phyloP scores from a whole-genome alignment of 1,140 invertebrate species.

The Drosophila kepulauana region DNA sequence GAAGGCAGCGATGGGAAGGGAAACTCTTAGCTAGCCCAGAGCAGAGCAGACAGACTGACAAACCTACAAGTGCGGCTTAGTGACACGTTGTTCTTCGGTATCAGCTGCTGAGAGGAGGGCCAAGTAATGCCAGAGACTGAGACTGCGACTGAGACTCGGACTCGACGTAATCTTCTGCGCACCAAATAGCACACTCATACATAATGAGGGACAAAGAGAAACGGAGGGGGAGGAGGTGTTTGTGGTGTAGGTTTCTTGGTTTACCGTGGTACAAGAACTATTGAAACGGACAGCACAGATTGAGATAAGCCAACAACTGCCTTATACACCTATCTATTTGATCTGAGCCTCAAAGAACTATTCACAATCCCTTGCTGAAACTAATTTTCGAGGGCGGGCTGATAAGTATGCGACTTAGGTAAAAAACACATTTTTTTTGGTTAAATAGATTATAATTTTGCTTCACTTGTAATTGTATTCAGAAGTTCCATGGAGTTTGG shows the following conservation, averaged over 20 bases:
- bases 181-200: constrained; percentile 71
- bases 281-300: not conserved
- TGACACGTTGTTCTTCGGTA: constrained; percentile 49
- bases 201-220: not conserved
- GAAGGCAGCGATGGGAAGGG: not conserved
- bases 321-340: not conserved
- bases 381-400: not conserved
- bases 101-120: constrained; percentile 29
- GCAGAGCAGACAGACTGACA: constrained; percentile 20
- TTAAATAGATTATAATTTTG: too few species aligned
- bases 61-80: constrained; percentile 79
- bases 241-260: constrained; percentile 12
- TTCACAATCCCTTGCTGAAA: not conserved
- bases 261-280: constrained; percentile 15
- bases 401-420: too few species aligned
- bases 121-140: constrained; percentile 40
- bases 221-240: not conserved
- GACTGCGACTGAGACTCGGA: not conserved
- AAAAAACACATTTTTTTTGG: too few species aligned
- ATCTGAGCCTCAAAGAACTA: not conserved
- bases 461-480: too few species aligned
- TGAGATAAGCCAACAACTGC: not conserved
- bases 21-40: too few species aligned
- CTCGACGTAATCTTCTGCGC: constrained; percentile 65
- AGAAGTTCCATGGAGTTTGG: too few species aligned